Evolutionary conservation across 2,113 vertebrate genomes (phyloP).

Genomic region (Cebus imitator): DNA sequence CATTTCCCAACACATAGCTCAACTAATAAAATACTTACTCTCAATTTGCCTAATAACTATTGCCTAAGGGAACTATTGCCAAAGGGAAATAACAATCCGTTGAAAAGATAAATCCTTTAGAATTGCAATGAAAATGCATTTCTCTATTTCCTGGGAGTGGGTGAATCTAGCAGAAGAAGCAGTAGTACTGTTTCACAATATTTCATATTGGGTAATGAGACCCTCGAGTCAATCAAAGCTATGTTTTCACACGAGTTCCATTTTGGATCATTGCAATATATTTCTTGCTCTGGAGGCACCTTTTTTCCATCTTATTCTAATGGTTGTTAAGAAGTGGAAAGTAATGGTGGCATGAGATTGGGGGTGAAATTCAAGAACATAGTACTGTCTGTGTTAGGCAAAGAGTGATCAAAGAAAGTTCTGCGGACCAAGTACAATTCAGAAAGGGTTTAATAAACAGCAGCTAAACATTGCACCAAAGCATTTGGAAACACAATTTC

Average conservation of each 20-base stretch:
- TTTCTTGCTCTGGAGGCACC: slow-evolving; percentile 42
- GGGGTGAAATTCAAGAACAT: background rate
- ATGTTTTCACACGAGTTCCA: slow-evolving; percentile 38
- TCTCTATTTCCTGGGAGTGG: slow-evolving; percentile 72
- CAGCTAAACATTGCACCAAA: slow-evolving; percentile 84
- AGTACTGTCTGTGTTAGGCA: slow-evolving; percentile 12
- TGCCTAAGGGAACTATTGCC: background rate
- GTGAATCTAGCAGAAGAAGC: slow-evolving; percentile 60
- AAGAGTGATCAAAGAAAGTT: slow-evolving; percentile 60
- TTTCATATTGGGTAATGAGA: slow-evolving; percentile 51
- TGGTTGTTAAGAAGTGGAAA: slow-evolving; percentile 71
- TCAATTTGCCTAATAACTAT: background rate
- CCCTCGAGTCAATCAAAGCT: slow-evolving; percentile 62
- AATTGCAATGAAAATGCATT: slow-evolving; percentile 64
- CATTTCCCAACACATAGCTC: background rate
- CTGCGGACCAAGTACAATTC: slow-evolving; percentile 78
- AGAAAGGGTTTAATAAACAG: slow-evolving; percentile 85
- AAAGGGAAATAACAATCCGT: background rate
- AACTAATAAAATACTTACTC: background rate
- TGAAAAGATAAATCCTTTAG: background rate
- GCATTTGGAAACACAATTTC: slow-evolving; percentile 82
- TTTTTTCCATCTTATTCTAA: slow-evolving; percentile 62
- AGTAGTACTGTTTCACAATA: slow-evolving; percentile 33
- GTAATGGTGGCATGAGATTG: slow-evolving; percentile 37
- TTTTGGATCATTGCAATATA: slow-evolving; percentile 52